Evolutionary conservation across 2,888 invertebrate genomes (phyloP).

Genomic region (Apocheima hispidaria): DNA sequence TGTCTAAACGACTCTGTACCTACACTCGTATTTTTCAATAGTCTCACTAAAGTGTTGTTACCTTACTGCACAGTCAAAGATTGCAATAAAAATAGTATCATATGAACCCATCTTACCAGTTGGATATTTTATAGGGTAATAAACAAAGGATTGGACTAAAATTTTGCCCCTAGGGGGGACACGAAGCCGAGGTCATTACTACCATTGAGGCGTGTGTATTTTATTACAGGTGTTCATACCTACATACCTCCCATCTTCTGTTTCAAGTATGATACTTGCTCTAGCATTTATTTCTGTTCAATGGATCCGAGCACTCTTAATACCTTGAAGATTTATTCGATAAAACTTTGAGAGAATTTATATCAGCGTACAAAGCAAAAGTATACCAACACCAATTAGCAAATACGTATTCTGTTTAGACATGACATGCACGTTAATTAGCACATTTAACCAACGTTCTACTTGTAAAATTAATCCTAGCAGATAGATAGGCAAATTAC

Average conservation of each 20-base stretch:
- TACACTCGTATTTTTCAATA: not conserved
- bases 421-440: conserved; percentile 22
- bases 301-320: conserved; percentile 27
- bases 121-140: conserved; percentile 52
- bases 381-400: conserved; percentile 12
- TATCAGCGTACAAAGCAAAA: conserved; percentile 9
- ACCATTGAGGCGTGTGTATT: conserved; percentile 59
- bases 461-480: conserved; percentile 18
- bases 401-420: conserved; percentile 12
- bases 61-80: conserved; percentile 28
- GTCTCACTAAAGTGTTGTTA: not conserved
- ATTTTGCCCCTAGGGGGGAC: conserved; percentile 55
- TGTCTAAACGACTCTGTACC: not conserved
- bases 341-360: conserved; percentile 17
- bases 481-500: conserved; percentile 12
- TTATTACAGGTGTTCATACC: conserved; percentile 49
- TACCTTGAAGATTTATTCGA: conserved; percentile 21
- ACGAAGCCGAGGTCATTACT: conserved; percentile 60
- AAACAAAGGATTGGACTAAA: conserved; percentile 63
- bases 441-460: conserved; percentile 3
- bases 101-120: conserved; percentile 29
- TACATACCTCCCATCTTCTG: conserved; percentile 45
- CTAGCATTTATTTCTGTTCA: conserved; percentile 43
- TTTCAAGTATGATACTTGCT: conserved; percentile 48
- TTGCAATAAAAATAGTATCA: conserved; percentile 21